Evolutionary conservation across 2,797 vertebrate genomes (phyloP).

Genomic region (Sarcophilus harrisii): DNA sequence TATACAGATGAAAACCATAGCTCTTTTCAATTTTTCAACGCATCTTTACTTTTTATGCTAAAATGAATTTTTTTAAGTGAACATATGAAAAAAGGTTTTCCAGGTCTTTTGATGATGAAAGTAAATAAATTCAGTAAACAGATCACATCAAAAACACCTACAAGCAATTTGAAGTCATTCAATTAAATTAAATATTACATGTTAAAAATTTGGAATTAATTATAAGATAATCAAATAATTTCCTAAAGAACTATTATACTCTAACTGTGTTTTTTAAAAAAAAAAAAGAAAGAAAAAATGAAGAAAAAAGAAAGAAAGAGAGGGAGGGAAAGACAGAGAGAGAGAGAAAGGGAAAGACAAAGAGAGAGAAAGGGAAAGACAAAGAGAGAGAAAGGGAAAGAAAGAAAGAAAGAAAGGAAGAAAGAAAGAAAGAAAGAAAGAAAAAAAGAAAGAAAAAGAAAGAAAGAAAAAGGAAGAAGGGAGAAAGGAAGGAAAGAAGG

Average conservation of each 20-base stretch:
- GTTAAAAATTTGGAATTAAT: not conserved
- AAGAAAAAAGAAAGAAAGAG: too few relatives aligned
- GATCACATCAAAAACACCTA: not conserved
- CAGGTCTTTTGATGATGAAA: not conserved
- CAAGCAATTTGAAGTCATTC: not conserved
- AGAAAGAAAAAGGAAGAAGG: too few relatives aligned
- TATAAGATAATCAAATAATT: not conserved
- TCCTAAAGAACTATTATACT: not conserved
- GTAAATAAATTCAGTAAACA: not conserved
- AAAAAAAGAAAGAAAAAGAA: not conserved
- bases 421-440: too few relatives aligned
- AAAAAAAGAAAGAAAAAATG: too few relatives aligned
- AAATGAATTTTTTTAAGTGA: slow-evolving; percentile 26
- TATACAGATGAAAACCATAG: not conserved
- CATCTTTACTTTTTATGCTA: slow-evolving; percentile 4
- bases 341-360: too few relatives aligned
- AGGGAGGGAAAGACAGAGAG: too few relatives aligned
- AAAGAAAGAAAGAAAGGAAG: too few relatives aligned
- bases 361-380: too few relatives aligned
- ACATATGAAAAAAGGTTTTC: not conserved
- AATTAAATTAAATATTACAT: not conserved
- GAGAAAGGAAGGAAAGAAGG: not conserved
- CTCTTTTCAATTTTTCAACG: slow-evolving; percentile 33
- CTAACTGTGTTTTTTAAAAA: not conserved
- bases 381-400: too few relatives aligned